phyloP scores from a whole-genome alignment of 2,888 invertebrate species.

The Drosophila melanosoma region DNA sequence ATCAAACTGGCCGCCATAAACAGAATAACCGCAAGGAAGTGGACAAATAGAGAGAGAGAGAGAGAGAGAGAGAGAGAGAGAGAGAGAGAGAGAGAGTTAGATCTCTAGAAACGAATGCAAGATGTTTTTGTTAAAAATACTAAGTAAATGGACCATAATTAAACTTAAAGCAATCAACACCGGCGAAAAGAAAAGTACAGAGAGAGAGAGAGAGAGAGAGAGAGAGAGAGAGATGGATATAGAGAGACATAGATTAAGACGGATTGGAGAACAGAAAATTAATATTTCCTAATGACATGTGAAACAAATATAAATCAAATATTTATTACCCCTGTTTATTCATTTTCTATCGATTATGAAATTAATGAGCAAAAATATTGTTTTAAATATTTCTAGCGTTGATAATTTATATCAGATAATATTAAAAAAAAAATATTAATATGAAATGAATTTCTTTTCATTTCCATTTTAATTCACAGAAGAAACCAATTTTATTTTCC shows the following conservation, averaged over 20 bases:
- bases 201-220: not conserved
- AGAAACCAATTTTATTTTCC: not conserved
- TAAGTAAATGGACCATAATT: slow-evolving; percentile 23
- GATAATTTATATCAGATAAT: not conserved
- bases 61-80: not conserved
- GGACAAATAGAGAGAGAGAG: not conserved
- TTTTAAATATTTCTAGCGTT: not conserved
- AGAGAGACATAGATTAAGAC: not conserved
- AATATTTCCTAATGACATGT: not conserved
- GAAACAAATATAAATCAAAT: not conserved
- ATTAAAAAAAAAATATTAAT: not conserved
- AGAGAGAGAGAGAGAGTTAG: not conserved
- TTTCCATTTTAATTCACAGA: not conserved
- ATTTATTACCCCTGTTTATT: not conserved
- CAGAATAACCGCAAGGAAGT: not conserved
- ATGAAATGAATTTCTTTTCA: not conserved
- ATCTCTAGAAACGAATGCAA: not conserved
- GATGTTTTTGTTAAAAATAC: not conserved
- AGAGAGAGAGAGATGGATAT: not conserved
- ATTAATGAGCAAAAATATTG: not conserved
- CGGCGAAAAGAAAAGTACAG: not conserved
- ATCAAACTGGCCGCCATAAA: slow-evolving; percentile 17
- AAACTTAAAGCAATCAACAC: slow-evolving; percentile 13
- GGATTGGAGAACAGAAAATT: not conserved
- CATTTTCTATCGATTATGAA: not conserved